Conservation (phyloP, 2,888 invertebrate species). For the Pegoplata infirma region DNA sequence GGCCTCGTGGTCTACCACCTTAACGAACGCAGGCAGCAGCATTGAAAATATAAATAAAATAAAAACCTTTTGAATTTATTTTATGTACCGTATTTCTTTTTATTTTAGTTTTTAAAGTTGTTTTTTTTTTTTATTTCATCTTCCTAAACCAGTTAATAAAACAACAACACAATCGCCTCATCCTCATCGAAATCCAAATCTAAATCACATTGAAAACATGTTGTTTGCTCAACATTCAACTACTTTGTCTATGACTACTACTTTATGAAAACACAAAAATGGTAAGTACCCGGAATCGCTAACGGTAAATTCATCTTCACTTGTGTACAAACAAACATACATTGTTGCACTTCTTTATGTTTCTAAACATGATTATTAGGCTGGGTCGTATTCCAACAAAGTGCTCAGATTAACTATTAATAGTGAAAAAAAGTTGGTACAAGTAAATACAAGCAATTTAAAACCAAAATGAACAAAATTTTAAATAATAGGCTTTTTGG, state of each 20-base stretch:
- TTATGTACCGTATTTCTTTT: background rate
- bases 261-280: constrained; percentile 25
- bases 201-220: constrained; percentile 52
- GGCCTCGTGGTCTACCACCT: constrained; percentile 59
- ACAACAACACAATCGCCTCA: no score
- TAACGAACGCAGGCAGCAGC: no score
- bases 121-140: constrained; percentile 6
- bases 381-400: no score
- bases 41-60: no score
- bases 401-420: no score
- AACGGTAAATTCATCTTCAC: constrained; percentile 53
- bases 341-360: constrained; percentile 9
- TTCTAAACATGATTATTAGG: constrained; percentile 14
- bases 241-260: no score
- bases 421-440: no score
- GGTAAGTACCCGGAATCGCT: constrained; percentile 61
- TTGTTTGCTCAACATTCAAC: constrained; percentile 42
- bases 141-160: constrained; percentile 39
- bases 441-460: no score
- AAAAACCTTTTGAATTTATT: constrained; percentile 22
- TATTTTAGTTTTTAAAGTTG: constrained; percentile 1
- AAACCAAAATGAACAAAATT: no score
- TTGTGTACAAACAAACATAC: no score
- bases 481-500: no score
- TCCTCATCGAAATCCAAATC: background rate